Base-by-base conservation (phyloP, 2,113 vertebrate species). In the Cervus canadensis region DNA sequence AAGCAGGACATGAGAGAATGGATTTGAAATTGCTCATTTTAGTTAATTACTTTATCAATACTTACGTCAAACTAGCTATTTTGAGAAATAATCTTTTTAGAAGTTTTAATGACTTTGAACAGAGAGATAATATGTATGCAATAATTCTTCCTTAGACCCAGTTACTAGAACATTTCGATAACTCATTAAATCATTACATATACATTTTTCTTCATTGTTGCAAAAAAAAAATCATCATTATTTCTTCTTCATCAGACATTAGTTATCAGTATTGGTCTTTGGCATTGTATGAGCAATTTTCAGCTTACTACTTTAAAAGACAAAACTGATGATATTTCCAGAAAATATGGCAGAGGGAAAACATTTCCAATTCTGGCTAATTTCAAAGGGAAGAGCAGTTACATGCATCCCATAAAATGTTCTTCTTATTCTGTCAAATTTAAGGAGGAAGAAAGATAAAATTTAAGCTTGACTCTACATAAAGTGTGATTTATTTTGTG, bases 41-140 rank as follows among this genome's bases (percentile, higher is more conserved):
- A 94, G 57, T 54, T 96, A 92, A 96, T 87, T 95, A 81, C 16
- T 91, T 96, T 59, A 64, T 85, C 84, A 95, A 54, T 92, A 74
- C 14, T 19, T 52, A 96, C 26, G 40, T 76, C 71, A 76, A 79
- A 82, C 23, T 76, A 76, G 19, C 4, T 82, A 64, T 90, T 85
- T 97, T 87, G 56, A 94, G 26, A 92, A 95, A 83, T 81, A 91
- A 94, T 92, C 45, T 96, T 84, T 85, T 91, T 23, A 94, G 19
- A 84, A 90, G 15, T 79, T 91, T 96, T 96, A 87, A 97, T 85
- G 60, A 95, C 87, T 93, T 87, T 83, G 11, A 95, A 57, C 12
- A 84, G 19, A 91, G 56, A 93, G 23, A 94, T 74, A 97, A 84
- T 71, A 90, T 45, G 4, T 67, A 13, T 57, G 14, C 6, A 90